Conservation (phyloP, 2,888 invertebrate genomes). For the Pocota personata region DNA sequence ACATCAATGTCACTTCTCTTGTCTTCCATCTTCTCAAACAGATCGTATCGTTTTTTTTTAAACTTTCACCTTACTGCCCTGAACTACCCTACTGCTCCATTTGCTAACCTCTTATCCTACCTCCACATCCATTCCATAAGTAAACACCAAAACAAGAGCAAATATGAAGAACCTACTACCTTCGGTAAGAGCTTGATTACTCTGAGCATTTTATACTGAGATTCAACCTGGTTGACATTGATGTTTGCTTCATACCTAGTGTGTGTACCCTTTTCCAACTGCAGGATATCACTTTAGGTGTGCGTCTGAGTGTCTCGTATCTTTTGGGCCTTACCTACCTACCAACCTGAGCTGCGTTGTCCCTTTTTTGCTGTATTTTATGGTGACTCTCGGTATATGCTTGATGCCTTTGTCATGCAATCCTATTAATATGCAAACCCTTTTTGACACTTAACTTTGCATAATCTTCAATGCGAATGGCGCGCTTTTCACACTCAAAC, state of each 20-base stretch:
- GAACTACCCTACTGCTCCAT: slow-evolving; percentile 25
- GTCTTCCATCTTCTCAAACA: slow-evolving; percentile 27
- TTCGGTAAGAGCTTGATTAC: slow-evolving; percentile 58
- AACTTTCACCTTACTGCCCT: slow-evolving; percentile 34
- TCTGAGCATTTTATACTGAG: slow-evolving; percentile 22
- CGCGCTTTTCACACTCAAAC: neutral
- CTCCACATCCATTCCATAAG: slow-evolving; percentile 26
- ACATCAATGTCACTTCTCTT: slow-evolving; percentile 20
- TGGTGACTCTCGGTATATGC: slow-evolving; percentile 10
- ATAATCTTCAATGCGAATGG: slow-evolving; percentile 41
- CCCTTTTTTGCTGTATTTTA: slow-evolving; percentile 19
- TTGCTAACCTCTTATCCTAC: slow-evolving; percentile 22
- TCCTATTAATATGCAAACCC: slow-evolving; percentile 70
- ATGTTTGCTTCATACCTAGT: neutral
- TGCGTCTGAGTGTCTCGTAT: neutral
- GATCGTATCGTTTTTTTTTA: slow-evolving; percentile 26
- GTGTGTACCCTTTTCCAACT: slow-evolving; percentile 1
- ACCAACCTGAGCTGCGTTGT: neutral
- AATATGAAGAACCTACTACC: slow-evolving; percentile 61
- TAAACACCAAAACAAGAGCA: slow-evolving; percentile 58
- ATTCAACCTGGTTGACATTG: slow-evolving; percentile 28
- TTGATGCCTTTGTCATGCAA: slow-evolving; percentile 64
- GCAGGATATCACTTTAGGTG: neutral
- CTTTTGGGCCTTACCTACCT: neutral
- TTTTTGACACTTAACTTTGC: slow-evolving; percentile 69